Conservation (phyloP, 2,888 invertebrate genomes). For the Augiades crinisus region DNA sequence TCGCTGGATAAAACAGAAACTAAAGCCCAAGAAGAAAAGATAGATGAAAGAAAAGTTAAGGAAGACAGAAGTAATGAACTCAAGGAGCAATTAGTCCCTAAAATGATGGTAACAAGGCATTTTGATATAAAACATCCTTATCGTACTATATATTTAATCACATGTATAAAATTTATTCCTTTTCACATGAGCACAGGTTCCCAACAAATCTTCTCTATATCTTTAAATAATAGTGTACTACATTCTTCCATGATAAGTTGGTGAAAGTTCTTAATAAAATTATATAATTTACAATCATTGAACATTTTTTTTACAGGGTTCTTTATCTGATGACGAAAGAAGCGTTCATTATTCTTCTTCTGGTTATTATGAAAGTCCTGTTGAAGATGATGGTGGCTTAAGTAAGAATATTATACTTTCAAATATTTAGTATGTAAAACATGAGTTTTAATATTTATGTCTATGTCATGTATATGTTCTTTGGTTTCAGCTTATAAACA, state of each 20-base stretch:
- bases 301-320: conserved; percentile 64
- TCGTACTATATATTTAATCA: too few relatives aligned
- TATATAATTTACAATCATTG: too few relatives aligned
- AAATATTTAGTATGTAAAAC: neutral
- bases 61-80: conserved; percentile 36
- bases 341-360: conserved; percentile 88
- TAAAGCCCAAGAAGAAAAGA: conserved; percentile 47
- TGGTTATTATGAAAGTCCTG: conserved; percentile 88
- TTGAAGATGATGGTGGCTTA: conserved; percentile 83
- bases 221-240: too few relatives aligned
- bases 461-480: neutral
- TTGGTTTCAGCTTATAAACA: conserved; percentile 68
- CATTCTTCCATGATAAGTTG: too few relatives aligned
- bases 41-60: conserved; percentile 39
- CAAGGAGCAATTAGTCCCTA: conserved; percentile 65
- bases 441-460: conserved; percentile 6
- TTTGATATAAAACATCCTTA: too few relatives aligned
- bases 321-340: conserved; percentile 85
- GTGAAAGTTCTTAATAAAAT: too few relatives aligned
- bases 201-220: too few relatives aligned
- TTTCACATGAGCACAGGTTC: too few relatives aligned
- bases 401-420: conserved; percentile 50
- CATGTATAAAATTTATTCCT: too few relatives aligned
- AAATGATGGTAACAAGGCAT: conserved; percentile 65
- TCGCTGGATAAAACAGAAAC: conserved; percentile 47